A percentile compares a stretch with the other conserved stretches of the same genome.
Evolutionary conservation across 2,797 vertebrate species (phyloP).

Genomic region (Balearica regulorum): DNA sequence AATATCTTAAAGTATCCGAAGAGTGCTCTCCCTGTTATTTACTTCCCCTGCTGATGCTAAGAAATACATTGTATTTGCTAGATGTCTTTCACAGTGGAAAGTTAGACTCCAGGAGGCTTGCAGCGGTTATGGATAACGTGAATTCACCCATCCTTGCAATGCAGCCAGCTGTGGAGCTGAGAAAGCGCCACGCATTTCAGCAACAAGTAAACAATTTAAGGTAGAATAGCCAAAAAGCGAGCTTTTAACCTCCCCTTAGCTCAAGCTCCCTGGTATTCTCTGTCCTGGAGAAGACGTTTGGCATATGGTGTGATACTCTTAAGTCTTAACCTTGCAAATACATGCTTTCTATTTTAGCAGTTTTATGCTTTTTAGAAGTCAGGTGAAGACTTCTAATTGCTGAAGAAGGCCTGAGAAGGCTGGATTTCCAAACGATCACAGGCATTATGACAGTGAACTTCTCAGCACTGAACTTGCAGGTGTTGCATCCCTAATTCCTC

Average conservation of each 20-base stretch:
- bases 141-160: background rate
- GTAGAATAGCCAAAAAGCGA: background rate
- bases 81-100: background rate
- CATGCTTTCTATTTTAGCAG: background rate
- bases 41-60: background rate
- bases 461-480: background rate
- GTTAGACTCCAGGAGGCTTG: background rate
- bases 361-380: background rate
- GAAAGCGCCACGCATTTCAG: background rate
- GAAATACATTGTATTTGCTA: background rate
- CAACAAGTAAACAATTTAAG: background rate
- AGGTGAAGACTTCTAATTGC: background rate
- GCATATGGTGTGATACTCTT: background rate
- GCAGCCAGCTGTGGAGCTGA: background rate
- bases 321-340: background rate
- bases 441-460: background rate
- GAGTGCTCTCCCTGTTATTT: background rate
- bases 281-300: background rate
- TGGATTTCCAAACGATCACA: fast-evolving
- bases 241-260: background rate
- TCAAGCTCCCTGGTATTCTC: background rate
- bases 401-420: background rate
- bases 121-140: background rate
- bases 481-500: background rate
- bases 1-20: background rate